phyloP scores from a whole-genome alignment of 2,113 vertebrate genomes.

The Chamaetylas fuelleborni region DNA sequence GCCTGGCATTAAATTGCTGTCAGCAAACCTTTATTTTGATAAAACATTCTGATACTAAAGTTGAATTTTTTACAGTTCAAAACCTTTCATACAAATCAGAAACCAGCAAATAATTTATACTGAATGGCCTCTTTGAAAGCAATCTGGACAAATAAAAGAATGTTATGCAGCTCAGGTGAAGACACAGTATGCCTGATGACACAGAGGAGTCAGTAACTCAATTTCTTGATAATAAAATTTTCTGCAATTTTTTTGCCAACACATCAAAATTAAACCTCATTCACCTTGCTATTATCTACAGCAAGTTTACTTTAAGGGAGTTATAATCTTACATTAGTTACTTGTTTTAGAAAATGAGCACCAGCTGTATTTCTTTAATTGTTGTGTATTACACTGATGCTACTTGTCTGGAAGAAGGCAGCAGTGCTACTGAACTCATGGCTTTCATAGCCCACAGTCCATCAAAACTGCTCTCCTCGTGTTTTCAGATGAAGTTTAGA shows the following conservation, averaged over 20 bases:
- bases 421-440: background rate
- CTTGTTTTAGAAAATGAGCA: background rate
- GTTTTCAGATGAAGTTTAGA: background rate
- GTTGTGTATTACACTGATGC: background rate
- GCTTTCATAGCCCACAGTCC: background rate
- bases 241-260: background rate
- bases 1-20: background rate
- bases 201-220: background rate
- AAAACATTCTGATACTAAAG: background rate
- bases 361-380: background rate
- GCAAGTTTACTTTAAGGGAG: background rate
- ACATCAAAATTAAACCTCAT: background rate
- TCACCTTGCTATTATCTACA: background rate
- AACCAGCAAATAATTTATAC: background rate
- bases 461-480: background rate
- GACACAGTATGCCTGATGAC: background rate
- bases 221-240: background rate
- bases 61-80: background rate
- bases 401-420: background rate
- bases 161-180: background rate
- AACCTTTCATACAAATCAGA: background rate
- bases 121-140: background rate
- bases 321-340: background rate
- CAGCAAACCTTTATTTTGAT: background rate
- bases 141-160: background rate